Evolutionary conservation across 2,113 vertebrate species (phyloP).

Genomic region (Phaethon lepturus): DNA sequence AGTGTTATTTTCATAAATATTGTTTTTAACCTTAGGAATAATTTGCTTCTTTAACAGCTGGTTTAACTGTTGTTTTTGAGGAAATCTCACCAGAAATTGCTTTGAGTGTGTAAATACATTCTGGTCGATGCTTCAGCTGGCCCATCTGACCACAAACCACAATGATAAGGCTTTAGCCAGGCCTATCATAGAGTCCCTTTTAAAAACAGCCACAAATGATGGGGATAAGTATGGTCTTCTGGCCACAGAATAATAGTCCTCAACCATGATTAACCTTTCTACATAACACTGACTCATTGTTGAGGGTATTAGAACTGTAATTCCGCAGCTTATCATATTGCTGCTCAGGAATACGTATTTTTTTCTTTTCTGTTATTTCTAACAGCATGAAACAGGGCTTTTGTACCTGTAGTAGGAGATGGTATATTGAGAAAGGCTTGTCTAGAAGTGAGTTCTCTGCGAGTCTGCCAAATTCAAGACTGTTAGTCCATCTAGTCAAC

Average conservation of each 20-base stretch:
- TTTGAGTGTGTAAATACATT: background rate
- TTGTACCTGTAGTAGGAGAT: background rate
- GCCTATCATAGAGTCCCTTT: constrained; percentile 1
- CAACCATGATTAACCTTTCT: constrained; percentile 44
- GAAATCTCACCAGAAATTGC: background rate
- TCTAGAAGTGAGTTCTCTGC: background rate
- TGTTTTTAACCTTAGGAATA: background rate
- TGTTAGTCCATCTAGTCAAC: background rate
- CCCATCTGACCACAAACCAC: constrained; percentile 71
- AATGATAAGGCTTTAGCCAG: constrained; percentile 59
- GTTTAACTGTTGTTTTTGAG: constrained; percentile 24
- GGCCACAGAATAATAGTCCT: constrained; percentile 64
- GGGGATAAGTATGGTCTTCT: constrained; percentile 17
- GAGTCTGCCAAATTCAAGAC: background rate
- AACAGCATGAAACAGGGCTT: background rate
- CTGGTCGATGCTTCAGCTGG: background rate
- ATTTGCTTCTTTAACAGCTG: constrained; percentile 21
- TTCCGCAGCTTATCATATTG: background rate
- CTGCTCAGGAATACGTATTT: background rate
- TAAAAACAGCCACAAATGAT: constrained; percentile 66
- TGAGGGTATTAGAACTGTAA: background rate
- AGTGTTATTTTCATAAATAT: constrained; percentile 2
- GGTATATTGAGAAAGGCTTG: background rate
- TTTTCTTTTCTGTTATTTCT: background rate
- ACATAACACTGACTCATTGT: background rate